These are phyloP conservation scores for Glomeris marginata DNA, from an alignment of 2,888 invertebrate species.

Conservation along the genomic window DNA sequence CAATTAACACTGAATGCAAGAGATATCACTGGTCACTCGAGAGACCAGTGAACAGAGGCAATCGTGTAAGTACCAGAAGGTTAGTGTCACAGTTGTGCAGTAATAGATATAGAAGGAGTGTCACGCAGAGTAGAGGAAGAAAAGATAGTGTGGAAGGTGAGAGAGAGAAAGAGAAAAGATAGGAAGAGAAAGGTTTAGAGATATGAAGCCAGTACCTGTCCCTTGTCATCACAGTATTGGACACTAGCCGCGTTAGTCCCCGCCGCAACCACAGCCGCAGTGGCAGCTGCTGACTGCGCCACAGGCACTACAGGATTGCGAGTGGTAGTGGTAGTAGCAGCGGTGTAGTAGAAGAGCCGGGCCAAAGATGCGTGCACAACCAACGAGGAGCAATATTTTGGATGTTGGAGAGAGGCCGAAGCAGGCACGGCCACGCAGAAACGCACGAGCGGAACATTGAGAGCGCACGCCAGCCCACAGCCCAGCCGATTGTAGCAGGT, in stretches of 20 bases:
- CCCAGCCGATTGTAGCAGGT: too few species aligned
- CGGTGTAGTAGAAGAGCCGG: constrained; percentile 19
- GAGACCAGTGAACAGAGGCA: background rate
- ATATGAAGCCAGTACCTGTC: constrained; percentile 25
- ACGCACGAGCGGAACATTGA: too few species aligned
- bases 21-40: too few species aligned
- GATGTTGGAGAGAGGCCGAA: constrained; percentile 17
- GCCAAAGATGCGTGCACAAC: constrained; percentile 36
- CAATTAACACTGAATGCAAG: too few species aligned
- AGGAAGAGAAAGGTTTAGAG: background rate
- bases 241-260: constrained; percentile 28
- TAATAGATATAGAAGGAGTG: constrained; percentile 14
- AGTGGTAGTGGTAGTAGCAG: constrained; percentile 8
- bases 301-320: background rate
- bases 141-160: constrained; percentile 26
- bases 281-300: constrained; percentile 14
- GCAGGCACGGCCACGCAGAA: too few species aligned
- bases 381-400: constrained; percentile 20
- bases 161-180: background rate
- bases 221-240: constrained; percentile 32
- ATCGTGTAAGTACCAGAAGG: background rate
- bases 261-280: constrained; percentile 19
- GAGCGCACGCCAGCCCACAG: too few species aligned
- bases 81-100: background rate
- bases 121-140: constrained; percentile 24